These are phyloP conservation scores for Rhodophaea formosa DNA, from an alignment of 2,888 invertebrate species.

Conservation along the genomic window DNA sequence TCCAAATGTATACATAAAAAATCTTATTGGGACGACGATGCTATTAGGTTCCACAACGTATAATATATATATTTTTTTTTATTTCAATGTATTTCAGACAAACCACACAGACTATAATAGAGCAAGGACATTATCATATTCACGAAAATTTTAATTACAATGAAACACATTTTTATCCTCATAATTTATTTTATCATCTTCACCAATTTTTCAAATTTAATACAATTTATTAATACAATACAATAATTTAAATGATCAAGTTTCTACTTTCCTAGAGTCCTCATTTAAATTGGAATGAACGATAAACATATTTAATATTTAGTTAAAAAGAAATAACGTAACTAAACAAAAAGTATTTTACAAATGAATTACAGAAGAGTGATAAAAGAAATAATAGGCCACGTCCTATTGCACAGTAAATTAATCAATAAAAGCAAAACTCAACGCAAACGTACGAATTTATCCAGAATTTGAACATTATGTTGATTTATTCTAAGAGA, in stretches of 20 bases:
- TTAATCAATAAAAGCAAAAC: slow-evolving; percentile 41
- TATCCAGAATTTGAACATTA: slow-evolving; percentile 60
- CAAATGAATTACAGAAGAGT: slow-evolving; percentile 50
- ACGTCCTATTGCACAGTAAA: slow-evolving; percentile 72
- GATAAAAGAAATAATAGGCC: slow-evolving; percentile 55
- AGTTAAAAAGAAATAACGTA: slow-evolving; percentile 77
- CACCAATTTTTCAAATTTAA: slow-evolving; percentile 78
- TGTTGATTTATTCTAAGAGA: slow-evolving; percentile 53
- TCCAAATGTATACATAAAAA: no score
- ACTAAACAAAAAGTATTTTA: slow-evolving; percentile 67
- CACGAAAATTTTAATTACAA: background rate
- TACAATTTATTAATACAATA: slow-evolving; percentile 79
- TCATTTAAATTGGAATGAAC: slow-evolving; percentile 81
- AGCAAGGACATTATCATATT: no score
- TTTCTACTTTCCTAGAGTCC: slow-evolving; percentile 73
- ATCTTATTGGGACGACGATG: no score
- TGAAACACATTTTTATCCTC: slow-evolving; percentile 60
- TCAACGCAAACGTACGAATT: slow-evolving; percentile 37
- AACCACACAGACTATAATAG: no score
- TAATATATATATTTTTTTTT: no score
- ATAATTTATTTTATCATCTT: slow-evolving; percentile 80
- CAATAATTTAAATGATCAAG: slow-evolving; percentile 80
- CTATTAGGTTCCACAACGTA: no score
- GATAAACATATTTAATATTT: slow-evolving; percentile 75
- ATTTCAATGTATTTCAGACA: no score